Evolutionary conservation across 53 echinoderm and acorn worm species (phyloP).

Genomic region (Holothuria scabra): DNA sequence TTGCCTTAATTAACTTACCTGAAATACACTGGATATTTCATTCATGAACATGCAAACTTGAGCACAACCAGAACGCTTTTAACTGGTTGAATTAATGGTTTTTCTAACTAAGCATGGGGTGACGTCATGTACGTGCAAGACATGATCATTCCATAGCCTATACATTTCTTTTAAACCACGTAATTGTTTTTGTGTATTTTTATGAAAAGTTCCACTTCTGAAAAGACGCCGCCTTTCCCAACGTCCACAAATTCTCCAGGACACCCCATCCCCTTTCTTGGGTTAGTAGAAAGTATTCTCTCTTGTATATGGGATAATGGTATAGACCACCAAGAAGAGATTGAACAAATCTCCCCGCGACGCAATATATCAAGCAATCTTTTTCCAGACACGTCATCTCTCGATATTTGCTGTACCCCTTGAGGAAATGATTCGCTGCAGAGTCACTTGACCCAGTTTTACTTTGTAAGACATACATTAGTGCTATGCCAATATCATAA

Average conservation of each 20-base stretch:
- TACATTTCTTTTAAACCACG: too few relatives aligned
- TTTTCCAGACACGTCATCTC: conserved; percentile 57
- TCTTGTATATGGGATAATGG: conserved; percentile 39
- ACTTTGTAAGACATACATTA: conserved; percentile 68
- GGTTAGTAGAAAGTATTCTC: conserved; percentile 58
- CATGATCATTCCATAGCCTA: too few relatives aligned
- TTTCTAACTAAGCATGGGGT: too few relatives aligned
- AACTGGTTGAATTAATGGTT: too few relatives aligned
- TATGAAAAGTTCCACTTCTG: conserved; percentile 36
- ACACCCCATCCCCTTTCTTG: conserved; percentile 71
- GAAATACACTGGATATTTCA: too few relatives aligned
- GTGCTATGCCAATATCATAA: conserved; percentile 70
- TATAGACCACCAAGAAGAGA: conserved; percentile 63
- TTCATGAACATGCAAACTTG: too few relatives aligned
- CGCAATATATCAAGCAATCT: conserved; percentile 59
- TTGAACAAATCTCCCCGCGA: conserved; percentile 63
- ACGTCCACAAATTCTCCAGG: conserved; percentile 63
- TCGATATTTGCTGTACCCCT: conserved; percentile 60
- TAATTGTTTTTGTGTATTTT: too few relatives aligned
- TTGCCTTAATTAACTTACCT: too few relatives aligned
- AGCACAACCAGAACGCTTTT: too few relatives aligned
- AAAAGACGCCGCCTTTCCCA: conserved; percentile 38
- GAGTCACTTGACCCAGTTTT: conserved; percentile 50
- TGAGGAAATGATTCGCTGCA: conserved; percentile 65
- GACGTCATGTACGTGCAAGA: too few relatives aligned